phyloP scores from a whole-genome alignment of 2,797 vertebrate genomes.

The Vipera ursinii region DNA sequence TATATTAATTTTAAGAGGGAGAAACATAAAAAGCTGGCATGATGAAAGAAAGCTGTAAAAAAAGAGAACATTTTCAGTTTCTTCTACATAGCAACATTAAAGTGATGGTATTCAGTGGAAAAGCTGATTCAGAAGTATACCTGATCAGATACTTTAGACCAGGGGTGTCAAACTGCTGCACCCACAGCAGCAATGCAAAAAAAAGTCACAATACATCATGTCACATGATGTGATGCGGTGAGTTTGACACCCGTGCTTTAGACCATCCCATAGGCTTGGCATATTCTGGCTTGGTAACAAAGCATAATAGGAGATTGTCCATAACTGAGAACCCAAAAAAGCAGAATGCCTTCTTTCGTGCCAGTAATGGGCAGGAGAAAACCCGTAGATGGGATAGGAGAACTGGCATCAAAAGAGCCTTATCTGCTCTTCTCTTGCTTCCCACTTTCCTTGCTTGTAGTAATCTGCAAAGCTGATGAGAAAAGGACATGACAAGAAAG shows the following conservation, averaged over 20 bases:
- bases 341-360: background rate
- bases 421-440: background rate
- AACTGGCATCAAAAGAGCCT: background rate
- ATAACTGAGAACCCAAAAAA: background rate
- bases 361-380: background rate
- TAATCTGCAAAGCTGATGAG: background rate
- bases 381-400: background rate
- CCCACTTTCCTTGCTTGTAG: background rate
- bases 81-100: background rate
- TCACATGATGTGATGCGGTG: no score
- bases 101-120: background rate
- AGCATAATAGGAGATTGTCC: background rate
- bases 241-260: no score
- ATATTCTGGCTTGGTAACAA: background rate
- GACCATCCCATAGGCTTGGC: background rate
- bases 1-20: background rate
- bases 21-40: background rate
- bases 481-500: background rate
- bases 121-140: background rate
- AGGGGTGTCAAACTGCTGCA: no score
- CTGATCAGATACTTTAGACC: background rate
- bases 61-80: background rate
- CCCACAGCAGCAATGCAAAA: no score
- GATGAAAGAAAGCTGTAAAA: background rate
- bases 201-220: no score